A percentile compares a stretch with the other conserved stretches of the same genome.
These are phyloP conservation scores for Vimba vimba DNA, from an alignment of 2,113 vertebrate species.

Conservation along the genomic window DNA sequence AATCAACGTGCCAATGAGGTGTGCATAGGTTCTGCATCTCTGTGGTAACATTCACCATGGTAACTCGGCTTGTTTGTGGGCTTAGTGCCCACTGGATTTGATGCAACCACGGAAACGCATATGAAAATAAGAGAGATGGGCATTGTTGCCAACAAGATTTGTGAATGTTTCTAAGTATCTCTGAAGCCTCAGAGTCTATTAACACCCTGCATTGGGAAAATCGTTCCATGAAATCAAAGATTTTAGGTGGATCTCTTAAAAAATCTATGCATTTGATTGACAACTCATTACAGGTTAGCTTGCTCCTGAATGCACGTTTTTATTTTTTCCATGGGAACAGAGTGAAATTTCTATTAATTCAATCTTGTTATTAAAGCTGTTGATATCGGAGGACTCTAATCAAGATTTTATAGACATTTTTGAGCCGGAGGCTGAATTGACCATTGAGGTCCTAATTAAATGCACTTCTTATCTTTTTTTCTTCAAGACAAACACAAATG, in stretches of 20 bases:
- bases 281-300: conserved; percentile 29
- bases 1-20: conserved; percentile 27
- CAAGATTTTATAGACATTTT: conserved; percentile 31
- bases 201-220: conserved; percentile 17
- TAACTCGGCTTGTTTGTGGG: conserved; percentile 26
- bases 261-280: conserved; percentile 34
- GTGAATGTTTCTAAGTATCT: neutral
- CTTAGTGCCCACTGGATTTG: conserved; percentile 17
- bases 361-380: conserved; percentile 27
- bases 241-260: conserved; percentile 1
- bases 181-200: neutral
- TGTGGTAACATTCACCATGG: conserved; percentile 24
- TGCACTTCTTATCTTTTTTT: conserved; percentile 6
- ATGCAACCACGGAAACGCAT: neutral
- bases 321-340: neutral
- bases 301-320: neutral
- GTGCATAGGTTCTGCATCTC: neutral
- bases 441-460: conserved; percentile 36
- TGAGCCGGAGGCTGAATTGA: conserved; percentile 31
- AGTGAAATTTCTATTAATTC: neutral
- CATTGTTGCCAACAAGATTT: neutral
- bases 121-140: conserved; percentile 10
- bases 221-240: conserved; percentile 1
- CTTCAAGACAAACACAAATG: neutral
- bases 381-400: conserved; percentile 26